These are phyloP conservation scores for Falco biarmicus DNA, from an alignment of 2,797 vertebrate genomes.

Conservation along the genomic window DNA sequence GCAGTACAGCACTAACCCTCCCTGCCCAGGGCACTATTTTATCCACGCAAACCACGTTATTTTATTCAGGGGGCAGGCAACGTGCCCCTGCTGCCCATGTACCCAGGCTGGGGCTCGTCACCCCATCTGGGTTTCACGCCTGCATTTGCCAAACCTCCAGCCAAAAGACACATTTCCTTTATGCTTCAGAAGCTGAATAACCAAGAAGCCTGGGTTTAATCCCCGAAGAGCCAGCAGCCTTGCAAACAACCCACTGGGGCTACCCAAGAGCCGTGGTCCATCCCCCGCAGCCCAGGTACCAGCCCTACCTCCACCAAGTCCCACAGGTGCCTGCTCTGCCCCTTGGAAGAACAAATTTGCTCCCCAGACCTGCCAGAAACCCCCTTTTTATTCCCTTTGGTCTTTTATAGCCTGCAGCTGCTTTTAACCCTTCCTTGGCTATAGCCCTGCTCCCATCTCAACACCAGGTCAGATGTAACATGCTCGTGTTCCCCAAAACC, in stretches of 20 bases:
- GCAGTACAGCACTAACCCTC: background rate
- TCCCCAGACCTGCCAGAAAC: background rate
- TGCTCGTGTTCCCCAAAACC: background rate
- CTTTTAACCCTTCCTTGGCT: background rate
- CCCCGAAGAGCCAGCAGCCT: background rate
- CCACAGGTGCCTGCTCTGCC: background rate
- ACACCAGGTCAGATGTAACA: background rate
- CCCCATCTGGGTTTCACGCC: background rate
- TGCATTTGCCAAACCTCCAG: background rate
- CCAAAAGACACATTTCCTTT: background rate
- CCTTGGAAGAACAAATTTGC: background rate
- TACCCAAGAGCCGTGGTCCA: rapidly evolving
- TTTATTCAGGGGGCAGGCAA: background rate
- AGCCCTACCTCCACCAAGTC: background rate
- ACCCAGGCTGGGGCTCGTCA: background rate
- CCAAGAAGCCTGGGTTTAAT: background rate
- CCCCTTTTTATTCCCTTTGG: rapidly evolving
- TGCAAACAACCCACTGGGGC: background rate
- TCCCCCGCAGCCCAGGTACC: background rate
- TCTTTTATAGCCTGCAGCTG: background rate
- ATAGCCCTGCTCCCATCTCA: background rate
- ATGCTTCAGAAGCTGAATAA: background rate
- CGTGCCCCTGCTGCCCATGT: background rate
- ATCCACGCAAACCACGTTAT: background rate
- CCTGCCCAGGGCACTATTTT: background rate